Conservation (phyloP, 2,113 vertebrate genomes). For the Girardinichthys multiradiatus region DNA sequence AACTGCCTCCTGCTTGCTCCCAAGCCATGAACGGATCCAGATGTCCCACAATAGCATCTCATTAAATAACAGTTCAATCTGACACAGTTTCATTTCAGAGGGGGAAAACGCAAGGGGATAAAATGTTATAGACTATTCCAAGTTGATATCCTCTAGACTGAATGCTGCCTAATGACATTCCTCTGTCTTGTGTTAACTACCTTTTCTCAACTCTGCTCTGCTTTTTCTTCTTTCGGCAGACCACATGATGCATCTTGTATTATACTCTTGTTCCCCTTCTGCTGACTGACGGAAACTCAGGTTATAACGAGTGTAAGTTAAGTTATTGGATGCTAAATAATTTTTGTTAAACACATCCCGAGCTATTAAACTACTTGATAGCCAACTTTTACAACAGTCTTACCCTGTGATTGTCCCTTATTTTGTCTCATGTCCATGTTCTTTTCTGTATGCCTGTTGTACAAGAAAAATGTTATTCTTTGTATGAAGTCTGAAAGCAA, state of each 20-base stretch:
- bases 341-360: constrained; percentile 25
- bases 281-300: constrained; percentile 49
- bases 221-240: constrained; percentile 39
- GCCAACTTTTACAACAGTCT: constrained; percentile 1
- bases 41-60: constrained; percentile 78
- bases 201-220: constrained; percentile 18
- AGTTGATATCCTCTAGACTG: constrained; percentile 61
- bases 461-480: constrained; percentile 12
- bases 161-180: constrained; percentile 57
- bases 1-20: constrained; percentile 76
- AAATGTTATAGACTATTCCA: constrained; percentile 76
- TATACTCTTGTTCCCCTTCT: constrained; percentile 49
- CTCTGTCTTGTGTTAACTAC: constrained; percentile 49
- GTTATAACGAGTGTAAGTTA: constrained; percentile 36
- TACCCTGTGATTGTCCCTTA: neutral
- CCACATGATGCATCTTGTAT: constrained; percentile 47
- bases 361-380: neutral
- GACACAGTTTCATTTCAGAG: constrained; percentile 72
- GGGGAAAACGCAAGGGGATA: constrained; percentile 69
- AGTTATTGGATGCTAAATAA: constrained; percentile 16
- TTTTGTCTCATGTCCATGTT: neutral
- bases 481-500: constrained; percentile 21
- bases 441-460: neutral
- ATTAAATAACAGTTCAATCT: constrained; percentile 80
- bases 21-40: constrained; percentile 76